These are phyloP conservation scores for Coptodon rendalli DNA, from an alignment of 2,113 vertebrate genomes.

Conservation along the genomic window DNA sequence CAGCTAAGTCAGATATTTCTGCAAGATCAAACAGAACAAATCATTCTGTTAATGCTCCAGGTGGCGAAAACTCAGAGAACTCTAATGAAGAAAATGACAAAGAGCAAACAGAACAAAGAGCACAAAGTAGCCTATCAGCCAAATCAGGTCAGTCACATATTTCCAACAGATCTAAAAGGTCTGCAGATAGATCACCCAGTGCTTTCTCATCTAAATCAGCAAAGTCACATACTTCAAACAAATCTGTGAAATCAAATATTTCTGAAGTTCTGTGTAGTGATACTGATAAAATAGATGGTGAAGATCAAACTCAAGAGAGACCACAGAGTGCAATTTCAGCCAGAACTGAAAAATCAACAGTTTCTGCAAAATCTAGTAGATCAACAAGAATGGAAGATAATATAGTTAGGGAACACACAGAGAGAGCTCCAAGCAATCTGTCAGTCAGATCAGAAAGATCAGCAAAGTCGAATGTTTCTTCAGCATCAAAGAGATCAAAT, in stretches of 20 bases:
- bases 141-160: slow-evolving; percentile 32
- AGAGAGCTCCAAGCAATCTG: slow-evolving; percentile 13
- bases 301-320: slow-evolving; percentile 1
- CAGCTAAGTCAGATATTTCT: not conserved
- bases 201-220: slow-evolving; percentile 28
- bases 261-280: not conserved
- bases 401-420: not conserved
- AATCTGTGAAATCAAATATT: slow-evolving; percentile 7
- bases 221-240: not conserved
- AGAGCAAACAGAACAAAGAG: not conserved
- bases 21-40: not conserved
- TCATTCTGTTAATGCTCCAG: not conserved
- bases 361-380: slow-evolving; percentile 26
- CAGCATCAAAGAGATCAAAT: slow-evolving; percentile 26
- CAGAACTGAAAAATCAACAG: not conserved
- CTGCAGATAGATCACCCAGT: slow-evolving; percentile 7
- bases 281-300: not conserved
- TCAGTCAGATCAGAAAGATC: slow-evolving; percentile 32
- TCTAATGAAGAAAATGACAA: not conserved
- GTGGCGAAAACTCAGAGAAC: not conserved
- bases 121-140: slow-evolving; percentile 28
- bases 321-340: slow-evolving; percentile 33
- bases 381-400: not conserved
- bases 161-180: slow-evolving; percentile 17
- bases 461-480: slow-evolving; percentile 20